Evolutionary conservation across 1,140 invertebrate genomes (phyloP).

Genomic region (Meloidogyne exigua): DNA sequence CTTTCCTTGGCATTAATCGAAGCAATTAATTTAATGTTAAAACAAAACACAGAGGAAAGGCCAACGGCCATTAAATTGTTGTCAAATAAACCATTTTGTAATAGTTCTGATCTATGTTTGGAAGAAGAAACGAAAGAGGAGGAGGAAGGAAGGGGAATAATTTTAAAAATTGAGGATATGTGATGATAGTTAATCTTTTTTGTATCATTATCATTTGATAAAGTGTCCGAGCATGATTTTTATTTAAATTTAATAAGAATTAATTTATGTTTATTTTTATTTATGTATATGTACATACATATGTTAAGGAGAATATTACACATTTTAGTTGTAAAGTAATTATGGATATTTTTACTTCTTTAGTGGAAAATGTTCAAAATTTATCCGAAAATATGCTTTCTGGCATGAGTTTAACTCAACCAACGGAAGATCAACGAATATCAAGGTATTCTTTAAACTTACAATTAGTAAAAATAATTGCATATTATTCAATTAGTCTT

Average conservation of each 20-base stretch:
- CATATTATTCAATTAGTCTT: not conserved
- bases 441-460: not conserved
- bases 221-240: no score
- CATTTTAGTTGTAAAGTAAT: not conserved
- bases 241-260: no score
- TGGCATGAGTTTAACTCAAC: not conserved
- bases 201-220: no score
- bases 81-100: not conserved
- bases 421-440: not conserved
- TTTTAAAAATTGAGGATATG: not conserved
- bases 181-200: no score
- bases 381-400: not conserved
- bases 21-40: not conserved
- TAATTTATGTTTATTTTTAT: not conserved
- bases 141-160: not conserved
- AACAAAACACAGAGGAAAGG: not conserved
- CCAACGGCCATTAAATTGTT: not conserved
- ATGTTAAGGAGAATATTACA: not conserved
- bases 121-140: not conserved
- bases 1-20: not conserved
- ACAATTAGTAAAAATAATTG: not conserved
- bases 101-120: not conserved
- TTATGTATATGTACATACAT: no score
- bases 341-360: not conserved
- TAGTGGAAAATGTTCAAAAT: conserved; percentile 1